Evolutionary conservation across 2,888 invertebrate species (phyloP), one percentile per base, ranked within the genome.

Genomic region (Hemistola chrysoprasaria): DNA sequence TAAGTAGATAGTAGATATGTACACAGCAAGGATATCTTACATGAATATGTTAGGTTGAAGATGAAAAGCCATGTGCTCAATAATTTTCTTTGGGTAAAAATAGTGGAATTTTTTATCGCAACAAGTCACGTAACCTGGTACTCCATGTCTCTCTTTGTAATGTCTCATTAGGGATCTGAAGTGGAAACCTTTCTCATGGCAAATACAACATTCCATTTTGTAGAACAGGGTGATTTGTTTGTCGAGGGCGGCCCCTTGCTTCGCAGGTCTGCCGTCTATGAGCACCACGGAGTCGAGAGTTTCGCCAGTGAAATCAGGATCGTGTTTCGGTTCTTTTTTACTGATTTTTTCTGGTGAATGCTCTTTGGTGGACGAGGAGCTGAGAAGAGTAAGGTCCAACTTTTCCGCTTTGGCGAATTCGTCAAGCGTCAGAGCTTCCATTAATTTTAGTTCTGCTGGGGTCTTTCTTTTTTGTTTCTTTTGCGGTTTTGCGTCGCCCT

Each of bases 151-250:
- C 1, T 88, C 87, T 56, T 85, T 88, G 58, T 88, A 88, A 58
- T 88, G 88, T 55, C 75, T 79, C 86, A 88, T 86, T 8, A 88
- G 65, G 3, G 86, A 81, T 40, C 82, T 77, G 48, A 83, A 88
- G 56, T 87, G 69, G 50, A 88, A 87, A 8, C 78, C 84, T 28
- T 65, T 71, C 42, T 80, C 79, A 59, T 86, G 87, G 48, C 88
- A 88, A 52, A 88, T 87, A 43, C 82, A 81, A 50, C 88, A 88
- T 64, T 88, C 87, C 88, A 88, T 88, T 62, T 84, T 83, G 54
- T 88, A 88, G 53, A 88, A 88, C 2, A 87, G 56, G 1, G 83
- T 82, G 55, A 88, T 86, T 55, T 88, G 88, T 56, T 69, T 78
- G 49, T 88, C 88, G 30, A 88, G 56, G 5, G 77, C 86, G 0